Conservation (phyloP, 2,113 vertebrate genomes). For the Micromys minutus region DNA sequence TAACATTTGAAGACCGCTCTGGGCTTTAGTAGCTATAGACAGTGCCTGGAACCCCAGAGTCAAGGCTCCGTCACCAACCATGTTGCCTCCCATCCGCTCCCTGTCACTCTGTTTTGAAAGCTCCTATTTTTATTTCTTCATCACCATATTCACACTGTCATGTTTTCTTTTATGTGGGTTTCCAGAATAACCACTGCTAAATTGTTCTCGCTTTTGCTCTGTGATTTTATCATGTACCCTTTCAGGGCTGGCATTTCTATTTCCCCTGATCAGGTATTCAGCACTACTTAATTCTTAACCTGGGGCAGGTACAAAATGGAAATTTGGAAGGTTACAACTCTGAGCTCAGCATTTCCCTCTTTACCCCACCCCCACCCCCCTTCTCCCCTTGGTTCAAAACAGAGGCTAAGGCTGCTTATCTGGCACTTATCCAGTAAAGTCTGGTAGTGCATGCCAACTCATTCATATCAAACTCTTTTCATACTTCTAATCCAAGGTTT, state of each 20-base stretch:
- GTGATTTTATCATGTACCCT: background rate
- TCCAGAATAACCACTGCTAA: conserved; percentile 24
- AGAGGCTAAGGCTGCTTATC: background rate
- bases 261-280: background rate
- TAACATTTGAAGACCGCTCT: background rate
- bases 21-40: background rate
- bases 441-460: background rate
- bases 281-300: background rate
- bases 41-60: background rate
- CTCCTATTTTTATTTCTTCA: background rate
- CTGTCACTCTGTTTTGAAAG: conserved; percentile 9
- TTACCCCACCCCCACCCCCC: background rate
- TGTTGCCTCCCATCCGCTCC: background rate
- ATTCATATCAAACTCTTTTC: background rate
- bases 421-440: background rate
- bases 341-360: background rate
- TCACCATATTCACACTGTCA: background rate
- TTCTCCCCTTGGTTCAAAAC: background rate
- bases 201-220: background rate
- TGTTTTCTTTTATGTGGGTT: background rate
- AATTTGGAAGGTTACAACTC: background rate
- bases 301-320: background rate
- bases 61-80: background rate
- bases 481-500: background rate
- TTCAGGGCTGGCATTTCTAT: background rate